Evolutionary conservation across 2,113 vertebrate species (phyloP), one percentile per base, ranked within the genome.

Genomic region (Pangasianodon hypophthalmus): DNA sequence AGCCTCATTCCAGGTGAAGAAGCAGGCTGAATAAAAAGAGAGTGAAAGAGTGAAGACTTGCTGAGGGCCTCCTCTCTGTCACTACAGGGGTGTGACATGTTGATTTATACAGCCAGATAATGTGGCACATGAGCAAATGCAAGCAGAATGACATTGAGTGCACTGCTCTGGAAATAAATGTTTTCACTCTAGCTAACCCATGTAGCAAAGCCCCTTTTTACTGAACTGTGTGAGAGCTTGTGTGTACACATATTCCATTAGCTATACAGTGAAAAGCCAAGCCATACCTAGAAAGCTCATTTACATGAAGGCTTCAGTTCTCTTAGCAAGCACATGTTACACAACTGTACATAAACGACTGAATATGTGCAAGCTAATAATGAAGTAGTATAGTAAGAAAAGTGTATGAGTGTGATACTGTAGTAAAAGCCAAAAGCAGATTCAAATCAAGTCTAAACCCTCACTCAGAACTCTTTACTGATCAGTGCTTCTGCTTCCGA

Each of bases 101-200:
- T 93, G 95, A 95, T 92, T 93, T 91, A 93, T 92, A 91, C 88
- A 91, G 32, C 44, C 18, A 86, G 88, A 83, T 90, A 88, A 86
- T 83, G 67, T 86, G 89, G 81, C 81, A 50, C 91, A 73, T 9
- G 50, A 84, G 62, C 77, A 48, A 88, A 54, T 54, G 73, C 64
- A 7, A 83, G 77, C 89, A 58, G 56, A 84, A 88, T 67, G 56
- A 90, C 87, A 87, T 1, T 3, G 87, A 92, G 84, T 60, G 37
- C 83, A 48, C 26, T 83, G 88, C 88, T 86, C 87, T 56, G 85
- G 84, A 90, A 87, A 87, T 60, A 92, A 87, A 90, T 79, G 87
- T 80, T 87, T 89, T 89, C 87, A 87, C 91, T 89, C 90, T 89
- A 87, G 87, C 69, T 84, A 85, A 80, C 77, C 73, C 87, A 75